These are phyloP conservation scores for Agrotis ipsilon DNA, from an alignment of 2,888 invertebrate species.

Conservation along the genomic window DNA sequence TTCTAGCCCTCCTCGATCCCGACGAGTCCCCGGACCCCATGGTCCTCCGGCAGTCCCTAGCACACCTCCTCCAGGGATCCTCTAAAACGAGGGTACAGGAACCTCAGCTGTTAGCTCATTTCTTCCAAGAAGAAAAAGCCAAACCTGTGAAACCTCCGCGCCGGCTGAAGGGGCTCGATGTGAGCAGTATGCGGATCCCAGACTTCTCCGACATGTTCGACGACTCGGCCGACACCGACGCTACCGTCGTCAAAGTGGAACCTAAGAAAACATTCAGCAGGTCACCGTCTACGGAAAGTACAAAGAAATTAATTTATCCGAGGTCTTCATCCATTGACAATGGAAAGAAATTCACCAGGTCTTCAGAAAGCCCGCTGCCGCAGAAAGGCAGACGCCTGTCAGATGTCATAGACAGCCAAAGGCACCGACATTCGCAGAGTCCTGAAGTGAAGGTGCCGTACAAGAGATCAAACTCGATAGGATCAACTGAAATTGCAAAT, in stretches of 20 bases:
- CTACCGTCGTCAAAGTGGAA: slow-evolving; percentile 72
- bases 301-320: slow-evolving; percentile 62
- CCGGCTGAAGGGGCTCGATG: slow-evolving; percentile 81
- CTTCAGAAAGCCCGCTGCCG: slow-evolving; percentile 66
- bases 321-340: slow-evolving; percentile 65
- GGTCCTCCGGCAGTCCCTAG: slow-evolving; percentile 77
- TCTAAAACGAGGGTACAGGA: slow-evolving; percentile 73
- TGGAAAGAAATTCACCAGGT: slow-evolving; percentile 63
- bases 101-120: slow-evolving; percentile 71
- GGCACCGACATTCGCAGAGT: slow-evolving; percentile 74
- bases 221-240: slow-evolving; percentile 80
- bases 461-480: slow-evolving; percentile 80
- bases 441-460: slow-evolving; percentile 68
- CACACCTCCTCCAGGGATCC: slow-evolving; percentile 79
- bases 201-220: slow-evolving; percentile 73
- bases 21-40: slow-evolving; percentile 82
- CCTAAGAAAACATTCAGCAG: slow-evolving; percentile 62
- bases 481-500: slow-evolving; percentile 74
- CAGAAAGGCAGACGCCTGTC: slow-evolving; percentile 74
- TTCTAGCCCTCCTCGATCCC: slow-evolving; percentile 81
- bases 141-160: slow-evolving; percentile 76
- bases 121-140: slow-evolving; percentile 73
- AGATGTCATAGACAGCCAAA: slow-evolving; percentile 70
- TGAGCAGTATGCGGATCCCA: slow-evolving; percentile 70
- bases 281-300: slow-evolving; percentile 56